These are phyloP conservation scores for Eumacrocentrus americanus DNA, from an alignment of 2,888 invertebrate species.

Conservation along the genomic window DNA sequence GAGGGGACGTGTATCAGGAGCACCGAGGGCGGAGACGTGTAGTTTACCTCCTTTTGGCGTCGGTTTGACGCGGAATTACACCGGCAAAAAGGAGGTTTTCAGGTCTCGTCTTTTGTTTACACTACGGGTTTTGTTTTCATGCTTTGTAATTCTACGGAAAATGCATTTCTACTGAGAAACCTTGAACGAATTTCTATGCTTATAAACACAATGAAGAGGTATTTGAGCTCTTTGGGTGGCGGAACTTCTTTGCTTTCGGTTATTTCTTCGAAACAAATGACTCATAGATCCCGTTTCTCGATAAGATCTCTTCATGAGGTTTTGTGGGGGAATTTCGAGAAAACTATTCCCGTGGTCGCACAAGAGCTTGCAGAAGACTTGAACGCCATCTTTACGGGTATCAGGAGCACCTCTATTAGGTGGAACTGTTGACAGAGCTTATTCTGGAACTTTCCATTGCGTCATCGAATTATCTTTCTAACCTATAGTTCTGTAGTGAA, in stretches of 20 bases:
- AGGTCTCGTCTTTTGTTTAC: too few species aligned
- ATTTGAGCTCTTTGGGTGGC: neutral
- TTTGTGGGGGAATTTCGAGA: neutral
- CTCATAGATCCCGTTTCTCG: too few species aligned
- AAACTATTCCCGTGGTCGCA: neutral
- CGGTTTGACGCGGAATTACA: conserved; percentile 1
- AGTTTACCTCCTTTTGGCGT: conserved; percentile 13
- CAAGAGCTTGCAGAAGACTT: neutral
- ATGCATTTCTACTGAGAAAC: neutral
- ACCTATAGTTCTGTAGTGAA: too few species aligned
- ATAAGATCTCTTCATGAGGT: neutral
- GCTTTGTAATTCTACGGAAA: too few species aligned
- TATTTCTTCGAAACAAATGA: neutral
- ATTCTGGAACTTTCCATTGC: neutral
- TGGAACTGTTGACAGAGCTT: neutral
- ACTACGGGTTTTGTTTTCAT: too few species aligned
- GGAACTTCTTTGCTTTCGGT: neutral
- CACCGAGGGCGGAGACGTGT: neutral
- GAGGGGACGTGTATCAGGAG: neutral
- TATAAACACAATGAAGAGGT: too few species aligned
- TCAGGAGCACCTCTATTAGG: conserved; percentile 17
- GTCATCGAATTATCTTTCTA: neutral
- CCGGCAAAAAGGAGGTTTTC: neutral
- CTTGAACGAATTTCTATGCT: too few species aligned
- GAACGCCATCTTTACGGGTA: conserved; percentile 30